phyloP scores from a whole-genome alignment of 2,113 vertebrate genomes.

The Lepus europaeus region DNA sequence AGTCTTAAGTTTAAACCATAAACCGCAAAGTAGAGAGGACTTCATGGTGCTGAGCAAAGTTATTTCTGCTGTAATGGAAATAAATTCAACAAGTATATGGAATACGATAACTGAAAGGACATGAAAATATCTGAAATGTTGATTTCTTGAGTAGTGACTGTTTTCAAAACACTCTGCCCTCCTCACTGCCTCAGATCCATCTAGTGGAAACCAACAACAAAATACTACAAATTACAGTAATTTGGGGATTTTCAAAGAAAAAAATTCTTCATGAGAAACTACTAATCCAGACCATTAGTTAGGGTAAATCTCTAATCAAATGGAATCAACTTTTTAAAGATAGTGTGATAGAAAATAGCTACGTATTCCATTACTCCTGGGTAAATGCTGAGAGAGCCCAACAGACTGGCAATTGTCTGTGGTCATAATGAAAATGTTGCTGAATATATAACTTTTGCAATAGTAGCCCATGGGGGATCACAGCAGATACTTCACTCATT shows the following conservation, averaged over 20 bases:
- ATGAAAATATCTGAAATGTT: not conserved
- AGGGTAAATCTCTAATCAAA: not conserved
- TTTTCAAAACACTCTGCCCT: not conserved
- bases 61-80: not conserved
- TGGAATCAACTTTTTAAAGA: not conserved
- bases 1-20: constrained; percentile 4
- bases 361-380: not conserved
- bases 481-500: not conserved
- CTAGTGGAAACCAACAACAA: not conserved
- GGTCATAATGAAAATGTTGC: not conserved
- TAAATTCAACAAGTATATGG: not conserved
- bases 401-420: no score
- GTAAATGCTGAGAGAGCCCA: not conserved
- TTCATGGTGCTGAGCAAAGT: not conserved
- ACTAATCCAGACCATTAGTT: not conserved
- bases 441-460: not conserved
- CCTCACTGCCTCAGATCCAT: not conserved
- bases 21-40: not conserved
- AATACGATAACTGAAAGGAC: not conserved
- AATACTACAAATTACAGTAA: not conserved
- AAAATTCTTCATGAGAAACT: not conserved
- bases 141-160: not conserved
- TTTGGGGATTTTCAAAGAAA: not conserved
- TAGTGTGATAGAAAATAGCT: not conserved
- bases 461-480: not conserved